Evolutionary conservation across 2,888 invertebrate species (phyloP), one percentile per base, ranked within the genome.

Genomic region (Zonitis immaculata): DNA sequence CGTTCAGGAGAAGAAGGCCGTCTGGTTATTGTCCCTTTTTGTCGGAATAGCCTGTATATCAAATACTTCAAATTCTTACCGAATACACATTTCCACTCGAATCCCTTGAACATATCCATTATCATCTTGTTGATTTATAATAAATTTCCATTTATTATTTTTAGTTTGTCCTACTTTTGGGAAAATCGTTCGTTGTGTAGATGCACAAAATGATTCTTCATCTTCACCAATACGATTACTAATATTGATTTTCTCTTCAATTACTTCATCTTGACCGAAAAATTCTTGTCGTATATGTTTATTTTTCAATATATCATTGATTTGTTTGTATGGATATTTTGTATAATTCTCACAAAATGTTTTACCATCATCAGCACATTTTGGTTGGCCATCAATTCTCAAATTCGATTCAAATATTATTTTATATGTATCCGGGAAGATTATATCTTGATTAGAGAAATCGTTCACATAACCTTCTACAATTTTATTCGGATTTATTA

Each of bases 71-170:
- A n/a, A n/a, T 6, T 7, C n/a, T 22, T 49, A 82, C 85, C 82
- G 16, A 35, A 2, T 35, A 78, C 92, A 92, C 56, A 81, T 79
- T 73, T 91, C 90, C 0, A 88, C 81, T 42, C 84, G 79, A 42
- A 90, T 82, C 14, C 86, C 87, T 73, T 92, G 92, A 11, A 82
- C 77, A 54, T 68, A 73, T 11, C 67, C 67, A 11, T 71, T 70
- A 44, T 83, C 83, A 1, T 80, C 73, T 0, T 80, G 80, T 16
- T 82, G 81, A 69, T 91, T 88, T 1, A 90, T 76, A 18, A 91
- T 82, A 47, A 79, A 80, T 62, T 83, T 78, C 87, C 87, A 89
- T 56, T 84, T 78, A 9, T 80, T 80, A n/a, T 83, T 76, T 57
- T 78, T 77, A 47, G 82, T 85, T 52, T 78, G 72, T 0, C 82